These are phyloP conservation scores for Clarias gariepinus DNA, from an alignment of 2,113 vertebrate genomes.

Conservation along the genomic window DNA sequence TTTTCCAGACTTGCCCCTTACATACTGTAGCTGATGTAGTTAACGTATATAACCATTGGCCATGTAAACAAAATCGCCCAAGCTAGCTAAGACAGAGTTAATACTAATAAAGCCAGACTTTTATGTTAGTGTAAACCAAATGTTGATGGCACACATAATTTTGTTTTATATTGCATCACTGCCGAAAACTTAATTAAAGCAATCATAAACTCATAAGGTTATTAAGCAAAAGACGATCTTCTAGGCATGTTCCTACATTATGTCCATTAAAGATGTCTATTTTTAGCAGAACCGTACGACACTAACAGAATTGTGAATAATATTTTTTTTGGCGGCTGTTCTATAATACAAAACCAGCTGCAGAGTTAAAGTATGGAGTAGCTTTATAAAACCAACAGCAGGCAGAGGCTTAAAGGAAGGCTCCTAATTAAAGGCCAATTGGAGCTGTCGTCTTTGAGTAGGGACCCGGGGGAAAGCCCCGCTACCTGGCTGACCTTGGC, in stretches of 20 bases:
- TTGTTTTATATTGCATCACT: slow-evolving; percentile 58
- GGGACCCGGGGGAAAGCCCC: slow-evolving; percentile 78
- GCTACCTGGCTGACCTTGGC: slow-evolving; percentile 87
- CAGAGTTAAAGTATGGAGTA: neutral
- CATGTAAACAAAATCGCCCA: neutral
- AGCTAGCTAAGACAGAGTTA: neutral
- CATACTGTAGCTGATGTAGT: neutral
- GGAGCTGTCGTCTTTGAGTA: slow-evolving; percentile 80
- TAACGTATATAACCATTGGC: neutral
- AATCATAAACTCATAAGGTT: slow-evolving; percentile 52
- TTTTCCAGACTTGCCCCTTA: neutral
- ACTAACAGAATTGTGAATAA: neutral
- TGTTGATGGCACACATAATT: neutral
- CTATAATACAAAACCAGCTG: neutral
- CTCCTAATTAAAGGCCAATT: slow-evolving; percentile 86
- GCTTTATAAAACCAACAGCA: slow-evolving; percentile 58
- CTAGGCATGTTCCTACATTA: neutral
- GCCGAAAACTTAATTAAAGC: neutral
- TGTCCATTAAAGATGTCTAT: too few species aligned
- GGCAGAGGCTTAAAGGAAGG: slow-evolving; percentile 82
- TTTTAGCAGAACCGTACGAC: neutral
- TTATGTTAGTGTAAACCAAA: neutral
- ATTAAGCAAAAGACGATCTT: slow-evolving; percentile 1
- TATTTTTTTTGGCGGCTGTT: neutral
- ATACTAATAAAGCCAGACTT: neutral